Percentiles rank a stretch among this genome's conserved stretches.
phyloP scores from a whole-genome alignment of 2,888 invertebrate species.

The Caenorhabditis doughertyi region DNA sequence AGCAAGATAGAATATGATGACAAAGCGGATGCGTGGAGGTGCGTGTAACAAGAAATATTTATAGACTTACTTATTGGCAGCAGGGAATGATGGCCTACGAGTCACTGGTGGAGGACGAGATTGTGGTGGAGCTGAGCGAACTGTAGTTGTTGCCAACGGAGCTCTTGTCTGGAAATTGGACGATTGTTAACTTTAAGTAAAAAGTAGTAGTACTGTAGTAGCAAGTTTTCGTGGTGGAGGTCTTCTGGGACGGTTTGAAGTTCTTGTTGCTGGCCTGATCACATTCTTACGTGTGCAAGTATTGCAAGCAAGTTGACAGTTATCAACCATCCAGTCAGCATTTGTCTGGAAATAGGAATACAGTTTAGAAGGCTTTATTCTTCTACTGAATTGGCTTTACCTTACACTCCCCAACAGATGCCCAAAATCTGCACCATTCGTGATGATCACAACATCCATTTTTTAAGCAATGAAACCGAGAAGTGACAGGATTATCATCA shows the following conservation, averaged over 20 bases:
- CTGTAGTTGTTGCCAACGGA: slow-evolving; percentile 5
- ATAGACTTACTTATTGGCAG: slow-evolving; percentile 38
- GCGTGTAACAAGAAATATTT: slow-evolving; percentile 11
- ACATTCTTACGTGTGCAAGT: slow-evolving; percentile 66
- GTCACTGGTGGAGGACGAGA: slow-evolving; percentile 52
- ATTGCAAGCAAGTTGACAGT: slow-evolving; percentile 80
- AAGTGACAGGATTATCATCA: slow-evolving; percentile 74
- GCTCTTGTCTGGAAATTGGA: slow-evolving; percentile 26
- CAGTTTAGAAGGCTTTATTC: not conserved
- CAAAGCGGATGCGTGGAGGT: slow-evolving; percentile 34
- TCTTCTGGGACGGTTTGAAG: slow-evolving; percentile 47
- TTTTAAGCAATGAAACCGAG: slow-evolving; percentile 79
- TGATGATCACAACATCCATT: slow-evolving; percentile 83
- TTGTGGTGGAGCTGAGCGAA: slow-evolving; percentile 33
- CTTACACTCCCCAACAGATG: slow-evolving; percentile 81
- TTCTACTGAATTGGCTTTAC: slow-evolving; percentile 21
- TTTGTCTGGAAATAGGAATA: slow-evolving; percentile 71
- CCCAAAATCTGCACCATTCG: slow-evolving; percentile 82
- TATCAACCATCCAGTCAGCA: slow-evolving; percentile 81
- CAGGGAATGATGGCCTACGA: slow-evolving; percentile 49
- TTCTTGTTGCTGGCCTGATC: slow-evolving; percentile 38
- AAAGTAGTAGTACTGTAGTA: slow-evolving; percentile 4
- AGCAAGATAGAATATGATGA: slow-evolving; percentile 17
- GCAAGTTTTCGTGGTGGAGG: slow-evolving; percentile 49
- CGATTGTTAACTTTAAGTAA: not conserved